Percentiles rank a stretch among this genome's conserved stretches.
Evolutionary conservation across 1,140 invertebrate species (phyloP).

Genomic region (Patella vulgata): DNA sequence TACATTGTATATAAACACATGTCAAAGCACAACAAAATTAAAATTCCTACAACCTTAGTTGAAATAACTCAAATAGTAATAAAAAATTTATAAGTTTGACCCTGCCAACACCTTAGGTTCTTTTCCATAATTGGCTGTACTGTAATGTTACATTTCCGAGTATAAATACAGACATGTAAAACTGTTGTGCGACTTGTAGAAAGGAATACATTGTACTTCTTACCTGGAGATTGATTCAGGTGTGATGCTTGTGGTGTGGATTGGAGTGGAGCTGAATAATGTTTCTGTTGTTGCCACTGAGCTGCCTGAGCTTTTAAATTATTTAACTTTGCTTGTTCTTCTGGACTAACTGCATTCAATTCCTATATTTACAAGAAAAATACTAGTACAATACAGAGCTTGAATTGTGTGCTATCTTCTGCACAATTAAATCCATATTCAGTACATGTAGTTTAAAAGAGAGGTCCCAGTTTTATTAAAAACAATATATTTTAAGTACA

Average conservation of each 20-base stretch:
- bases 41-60: neutral
- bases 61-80: neutral
- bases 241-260: neutral
- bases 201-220: too few species aligned
- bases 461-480: too few species aligned
- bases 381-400: neutral
- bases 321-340: slow-evolving; percentile 37
- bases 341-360: slow-evolving; percentile 27
- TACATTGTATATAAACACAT: too few species aligned
- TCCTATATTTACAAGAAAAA: slow-evolving; percentile 9
- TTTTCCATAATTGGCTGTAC: too few species aligned
- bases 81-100: too few species aligned
- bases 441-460: slow-evolving; percentile 1
- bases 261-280: neutral
- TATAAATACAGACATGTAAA: too few species aligned
- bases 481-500: too few species aligned
- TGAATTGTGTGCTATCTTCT: neutral
- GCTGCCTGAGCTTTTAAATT: slow-evolving; percentile 38
- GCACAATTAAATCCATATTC: neutral
- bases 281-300: slow-evolving; percentile 43
- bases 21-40: too few species aligned
- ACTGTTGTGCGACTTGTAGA: too few species aligned
- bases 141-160: too few species aligned
- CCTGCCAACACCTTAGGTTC: too few species aligned
- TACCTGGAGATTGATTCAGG: too few species aligned